phyloP scores from a whole-genome alignment of 53 echinoderm and acorn worm species.

The Patiria pectinifera region DNA sequence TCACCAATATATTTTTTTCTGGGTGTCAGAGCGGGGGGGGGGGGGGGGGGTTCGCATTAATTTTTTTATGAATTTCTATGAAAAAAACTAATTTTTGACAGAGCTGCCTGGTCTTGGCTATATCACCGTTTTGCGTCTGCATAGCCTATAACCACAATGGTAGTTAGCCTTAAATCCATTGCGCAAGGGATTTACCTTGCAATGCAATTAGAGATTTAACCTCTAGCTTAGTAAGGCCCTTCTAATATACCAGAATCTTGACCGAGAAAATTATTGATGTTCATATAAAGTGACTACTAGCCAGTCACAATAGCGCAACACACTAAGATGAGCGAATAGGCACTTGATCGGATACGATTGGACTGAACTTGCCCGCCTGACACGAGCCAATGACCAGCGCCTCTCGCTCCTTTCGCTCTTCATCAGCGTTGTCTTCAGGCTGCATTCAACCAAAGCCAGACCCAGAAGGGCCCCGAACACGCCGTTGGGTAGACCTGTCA shows the following conservation, averaged over 20 bases:
- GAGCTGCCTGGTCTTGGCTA: too few relatives aligned
- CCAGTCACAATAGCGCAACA: background rate
- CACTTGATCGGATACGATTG: background rate
- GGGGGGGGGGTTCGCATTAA: too few relatives aligned
- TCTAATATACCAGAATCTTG: background rate
- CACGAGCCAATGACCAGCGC: background rate
- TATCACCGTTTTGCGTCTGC: too few relatives aligned
- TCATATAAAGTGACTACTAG: background rate
- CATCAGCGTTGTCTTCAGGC: background rate
- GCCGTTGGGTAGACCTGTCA: constrained; percentile 57
- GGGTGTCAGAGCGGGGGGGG: too few relatives aligned
- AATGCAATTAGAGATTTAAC: too few relatives aligned
- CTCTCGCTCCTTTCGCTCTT: background rate
- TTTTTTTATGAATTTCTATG: too few relatives aligned
- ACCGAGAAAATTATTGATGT: background rate
- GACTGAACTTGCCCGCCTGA: background rate
- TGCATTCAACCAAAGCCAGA: constrained; percentile 14
- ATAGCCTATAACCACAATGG: too few relatives aligned
- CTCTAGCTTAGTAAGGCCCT: background rate
- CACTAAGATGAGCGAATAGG: background rate
- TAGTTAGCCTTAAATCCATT: too few relatives aligned
- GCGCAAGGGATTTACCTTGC: too few relatives aligned
- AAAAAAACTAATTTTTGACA: too few relatives aligned
- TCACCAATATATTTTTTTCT: too few relatives aligned
- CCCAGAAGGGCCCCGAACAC: constrained; percentile 3